Evolutionary conservation across 2,888 invertebrate species (phyloP).

Genomic region (Caradrina clavipalpis): DNA sequence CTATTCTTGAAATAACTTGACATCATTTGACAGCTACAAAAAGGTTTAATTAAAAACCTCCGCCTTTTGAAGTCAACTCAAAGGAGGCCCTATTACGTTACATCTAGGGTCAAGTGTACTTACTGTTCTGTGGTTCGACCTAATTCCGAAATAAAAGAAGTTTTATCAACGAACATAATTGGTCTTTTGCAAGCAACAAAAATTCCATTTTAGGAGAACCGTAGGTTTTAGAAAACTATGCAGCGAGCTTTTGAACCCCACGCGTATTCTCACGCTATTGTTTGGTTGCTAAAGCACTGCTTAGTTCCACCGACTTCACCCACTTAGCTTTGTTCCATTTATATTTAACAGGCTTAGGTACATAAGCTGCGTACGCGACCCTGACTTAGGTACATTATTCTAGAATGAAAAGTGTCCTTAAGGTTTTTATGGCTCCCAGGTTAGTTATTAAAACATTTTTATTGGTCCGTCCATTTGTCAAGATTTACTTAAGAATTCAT

Average conservation of each 20-base stretch:
- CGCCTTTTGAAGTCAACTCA: not conserved
- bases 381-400: not conserved
- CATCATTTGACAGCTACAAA: not conserved
- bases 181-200: conserved; percentile 28
- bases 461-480: conserved; percentile 4
- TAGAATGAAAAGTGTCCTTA: not conserved
- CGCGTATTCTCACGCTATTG: conserved; percentile 50
- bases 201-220: conserved; percentile 22
- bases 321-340: not conserved
- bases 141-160: conserved; percentile 1
- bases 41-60: not conserved
- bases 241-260: conserved; percentile 27
- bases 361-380: not conserved
- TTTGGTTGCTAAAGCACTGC: not conserved
- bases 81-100: not conserved
- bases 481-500: not conserved
- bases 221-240: conserved; percentile 20
- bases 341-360: conserved; percentile 4
- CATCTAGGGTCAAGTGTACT: not conserved
- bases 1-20: too few relatives aligned
- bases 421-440: not conserved
- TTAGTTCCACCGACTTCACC: conserved; percentile 14
- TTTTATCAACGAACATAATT: conserved; percentile 15
- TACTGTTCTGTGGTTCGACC: not conserved
- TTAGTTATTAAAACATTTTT: not conserved